Percentiles rank a stretch among this genome's conserved stretches.
phyloP scores from a whole-genome alignment of 2,797 vertebrate species.

The Enteromius afrohamiltoni region DNA sequence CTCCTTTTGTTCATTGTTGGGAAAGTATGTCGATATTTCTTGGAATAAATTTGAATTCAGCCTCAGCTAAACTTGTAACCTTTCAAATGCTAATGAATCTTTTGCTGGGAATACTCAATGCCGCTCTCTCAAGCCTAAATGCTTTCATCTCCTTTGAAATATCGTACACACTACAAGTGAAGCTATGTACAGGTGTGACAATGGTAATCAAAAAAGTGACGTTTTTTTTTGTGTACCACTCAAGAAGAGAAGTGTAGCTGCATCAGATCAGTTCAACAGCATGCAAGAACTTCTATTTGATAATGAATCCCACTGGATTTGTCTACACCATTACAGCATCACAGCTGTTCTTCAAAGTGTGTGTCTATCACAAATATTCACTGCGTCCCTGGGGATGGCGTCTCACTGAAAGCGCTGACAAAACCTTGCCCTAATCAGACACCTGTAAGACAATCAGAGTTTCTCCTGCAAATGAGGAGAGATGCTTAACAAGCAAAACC shows the following conservation, averaged over 20 bases:
- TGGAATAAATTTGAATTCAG: conserved; percentile 5
- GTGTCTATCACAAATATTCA: conserved; percentile 34
- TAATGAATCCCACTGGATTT: conserved; percentile 37
- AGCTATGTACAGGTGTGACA: neutral
- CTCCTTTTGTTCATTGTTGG: conserved; percentile 17
- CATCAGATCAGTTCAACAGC: conserved; percentile 7
- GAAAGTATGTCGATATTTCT: conserved; percentile 16
- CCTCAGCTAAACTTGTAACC: conserved; percentile 34
- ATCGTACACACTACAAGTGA: neutral
- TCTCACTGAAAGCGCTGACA: conserved; percentile 31
- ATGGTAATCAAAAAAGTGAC: conserved; percentile 23
- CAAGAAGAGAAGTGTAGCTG: neutral
- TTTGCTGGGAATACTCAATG: conserved; percentile 6
- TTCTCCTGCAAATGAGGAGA: neutral
- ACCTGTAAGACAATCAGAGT: conserved; percentile 20
- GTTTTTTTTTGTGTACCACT: neutral
- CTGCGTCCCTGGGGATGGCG: conserved; percentile 8
- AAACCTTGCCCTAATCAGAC: conserved; percentile 41
- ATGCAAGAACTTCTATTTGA: conserved; percentile 28
- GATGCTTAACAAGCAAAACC: neutral
- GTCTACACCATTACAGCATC: conserved; percentile 28
- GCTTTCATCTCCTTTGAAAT: conserved; percentile 34
- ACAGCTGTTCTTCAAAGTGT: conserved; percentile 41
- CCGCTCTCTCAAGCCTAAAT: neutral
- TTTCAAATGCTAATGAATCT: conserved; percentile 42